These are phyloP conservation scores for Drosophila pseudotalamancana DNA, from an alignment of 2,888 invertebrate genomes.

Conservation along the genomic window DNA sequence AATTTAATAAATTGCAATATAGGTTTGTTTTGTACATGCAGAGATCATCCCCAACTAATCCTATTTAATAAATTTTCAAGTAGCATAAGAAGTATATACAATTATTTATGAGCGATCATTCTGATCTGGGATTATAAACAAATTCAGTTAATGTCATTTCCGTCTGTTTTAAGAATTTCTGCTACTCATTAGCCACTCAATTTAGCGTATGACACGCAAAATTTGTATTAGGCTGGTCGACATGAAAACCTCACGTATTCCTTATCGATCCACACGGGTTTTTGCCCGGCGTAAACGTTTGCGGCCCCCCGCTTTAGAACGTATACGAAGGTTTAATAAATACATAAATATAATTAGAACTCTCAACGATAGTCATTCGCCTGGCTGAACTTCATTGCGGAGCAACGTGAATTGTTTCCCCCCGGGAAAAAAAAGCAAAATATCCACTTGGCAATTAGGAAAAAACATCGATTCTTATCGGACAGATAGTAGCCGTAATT, in stretches of 20 bases:
- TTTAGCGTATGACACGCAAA: conserved; percentile 9
- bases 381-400: conserved; percentile 1
- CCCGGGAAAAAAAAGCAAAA: conserved; percentile 3
- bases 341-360: conserved; percentile 22
- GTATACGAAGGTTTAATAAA: neutral
- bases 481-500: conserved; percentile 1
- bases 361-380: conserved; percentile 1
- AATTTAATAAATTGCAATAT: too few species aligned
- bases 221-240: conserved; percentile 15
- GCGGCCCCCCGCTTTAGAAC: neutral
- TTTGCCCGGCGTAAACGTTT: neutral
- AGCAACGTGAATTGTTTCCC: neutral
- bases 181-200: conserved; percentile 8
- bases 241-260: conserved; percentile 51
- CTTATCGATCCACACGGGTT: conserved; percentile 49
- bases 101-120: neutral
- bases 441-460: conserved; percentile 24
- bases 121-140: neutral
- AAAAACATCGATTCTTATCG: conserved; percentile 28
- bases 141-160: neutral
- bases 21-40: too few species aligned
- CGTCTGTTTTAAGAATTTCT: neutral
- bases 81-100: neutral
- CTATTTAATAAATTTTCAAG: neutral
- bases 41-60: neutral